Conservation (phyloP, 2,888 invertebrate genomes). For the Rhamnusium bicolor region DNA sequence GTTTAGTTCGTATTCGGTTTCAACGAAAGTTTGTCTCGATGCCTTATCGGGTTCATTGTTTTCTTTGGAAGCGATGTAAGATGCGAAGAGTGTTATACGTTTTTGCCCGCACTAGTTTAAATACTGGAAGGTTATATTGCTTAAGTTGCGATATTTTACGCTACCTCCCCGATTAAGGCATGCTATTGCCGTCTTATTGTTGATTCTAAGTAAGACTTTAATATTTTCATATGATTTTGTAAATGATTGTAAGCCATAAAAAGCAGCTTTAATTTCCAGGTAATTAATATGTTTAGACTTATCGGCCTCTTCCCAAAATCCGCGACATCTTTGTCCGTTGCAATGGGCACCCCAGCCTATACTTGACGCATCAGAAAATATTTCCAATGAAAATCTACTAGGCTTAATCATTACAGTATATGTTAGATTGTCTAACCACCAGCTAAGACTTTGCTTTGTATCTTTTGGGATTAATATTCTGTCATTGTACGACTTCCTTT, state of each 20-base stretch:
- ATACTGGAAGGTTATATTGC: neutral
- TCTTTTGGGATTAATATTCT: neutral
- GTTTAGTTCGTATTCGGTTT: neutral
- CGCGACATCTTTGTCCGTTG: slow-evolving; percentile 2
- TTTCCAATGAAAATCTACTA: neutral
- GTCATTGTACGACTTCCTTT: neutral
- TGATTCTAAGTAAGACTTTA: neutral
- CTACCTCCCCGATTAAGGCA: neutral
- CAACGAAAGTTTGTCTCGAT: slow-evolving; percentile 10
- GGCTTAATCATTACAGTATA: neutral
- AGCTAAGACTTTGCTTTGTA: neutral
- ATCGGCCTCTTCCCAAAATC: slow-evolving; percentile 19
- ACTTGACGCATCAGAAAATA: neutral
- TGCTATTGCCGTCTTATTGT: neutral
- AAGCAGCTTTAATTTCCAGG: slow-evolving; percentile 22
- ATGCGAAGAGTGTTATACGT: neutral
- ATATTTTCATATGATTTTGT: slow-evolving; percentile 3
- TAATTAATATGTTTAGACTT: slow-evolving; percentile 24
- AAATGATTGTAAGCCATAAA: slow-evolving; percentile 21
- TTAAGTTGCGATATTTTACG: neutral
- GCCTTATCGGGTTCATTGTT: slow-evolving; percentile 27
- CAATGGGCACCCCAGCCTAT: slow-evolving; percentile 21
- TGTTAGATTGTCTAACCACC: neutral
- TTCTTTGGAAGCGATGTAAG: neutral
- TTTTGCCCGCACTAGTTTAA: neutral